These are phyloP conservation scores for Serripes groenlandicus DNA, from an alignment of 2,888 invertebrate species.

Conservation along the genomic window DNA sequence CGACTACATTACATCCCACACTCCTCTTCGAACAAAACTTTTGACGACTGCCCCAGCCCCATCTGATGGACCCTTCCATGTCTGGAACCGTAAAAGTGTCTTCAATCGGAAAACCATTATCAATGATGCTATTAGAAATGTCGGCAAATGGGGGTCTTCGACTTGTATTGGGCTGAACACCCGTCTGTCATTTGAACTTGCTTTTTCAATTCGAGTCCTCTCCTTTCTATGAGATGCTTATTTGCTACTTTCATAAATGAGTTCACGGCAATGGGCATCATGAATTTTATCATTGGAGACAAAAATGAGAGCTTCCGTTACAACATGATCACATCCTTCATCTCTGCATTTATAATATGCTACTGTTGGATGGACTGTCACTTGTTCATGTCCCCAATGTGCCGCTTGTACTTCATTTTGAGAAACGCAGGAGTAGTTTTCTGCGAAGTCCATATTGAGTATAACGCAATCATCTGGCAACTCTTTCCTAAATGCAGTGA, in stretches of 20 bases:
- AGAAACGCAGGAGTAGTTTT: slow-evolving; percentile 39
- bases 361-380: slow-evolving; percentile 49
- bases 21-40: slow-evolving; percentile 11
- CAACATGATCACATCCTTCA: slow-evolving; percentile 44
- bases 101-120: slow-evolving; percentile 44
- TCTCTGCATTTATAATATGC: slow-evolving; percentile 51
- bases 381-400: slow-evolving; percentile 56
- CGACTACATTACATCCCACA: neutral
- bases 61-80: slow-evolving; percentile 24
- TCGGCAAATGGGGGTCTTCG: slow-evolving; percentile 52
- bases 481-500: slow-evolving; percentile 29
- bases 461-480: slow-evolving; percentile 51
- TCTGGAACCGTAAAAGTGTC: slow-evolving; percentile 46
- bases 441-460: slow-evolving; percentile 16
- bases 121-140: slow-evolving; percentile 33
- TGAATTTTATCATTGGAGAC: slow-evolving; percentile 57
- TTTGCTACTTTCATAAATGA: slow-evolving; percentile 42
- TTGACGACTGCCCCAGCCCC: slow-evolving; percentile 9
- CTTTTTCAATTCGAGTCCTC: slow-evolving; percentile 4
- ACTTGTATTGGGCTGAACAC: slow-evolving; percentile 50
- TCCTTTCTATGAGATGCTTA: slow-evolving; percentile 32
- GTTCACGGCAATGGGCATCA: slow-evolving; percentile 53
- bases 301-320: slow-evolving; percentile 57
- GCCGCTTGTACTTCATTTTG: slow-evolving; percentile 63
- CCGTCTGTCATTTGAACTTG: slow-evolving; percentile 6